Evolutionary conservation across 2,113 vertebrate genomes (phyloP).

Genomic region (Anser brachyrhynchus): DNA sequence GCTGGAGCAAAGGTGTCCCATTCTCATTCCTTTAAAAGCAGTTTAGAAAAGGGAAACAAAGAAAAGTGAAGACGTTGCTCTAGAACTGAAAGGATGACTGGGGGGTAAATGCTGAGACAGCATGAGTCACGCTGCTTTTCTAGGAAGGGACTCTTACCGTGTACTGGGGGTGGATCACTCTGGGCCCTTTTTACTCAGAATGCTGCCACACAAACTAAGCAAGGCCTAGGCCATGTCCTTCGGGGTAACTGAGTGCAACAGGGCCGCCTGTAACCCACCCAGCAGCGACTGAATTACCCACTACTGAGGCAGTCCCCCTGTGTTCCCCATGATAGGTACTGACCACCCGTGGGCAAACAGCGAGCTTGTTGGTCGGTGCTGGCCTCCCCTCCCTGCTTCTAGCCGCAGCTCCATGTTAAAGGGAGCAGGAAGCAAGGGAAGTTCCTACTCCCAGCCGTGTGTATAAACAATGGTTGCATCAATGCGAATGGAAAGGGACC

Average conservation of each 20-base stretch:
- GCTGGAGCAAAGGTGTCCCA: background rate
- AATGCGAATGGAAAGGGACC: conserved; percentile 27
- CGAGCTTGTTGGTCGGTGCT: conserved; percentile 54
- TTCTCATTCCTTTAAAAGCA: background rate
- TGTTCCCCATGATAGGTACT: conserved; percentile 34
- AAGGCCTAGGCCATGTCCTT: background rate
- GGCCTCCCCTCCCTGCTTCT: conserved; percentile 14
- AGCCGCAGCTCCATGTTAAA: conserved; percentile 27
- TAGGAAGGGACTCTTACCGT: background rate
- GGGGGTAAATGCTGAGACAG: background rate
- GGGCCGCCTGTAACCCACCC: background rate
- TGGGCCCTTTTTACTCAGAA: background rate
- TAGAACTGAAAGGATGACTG: background rate
- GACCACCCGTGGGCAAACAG: conserved; percentile 53
- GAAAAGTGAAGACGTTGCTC: background rate
- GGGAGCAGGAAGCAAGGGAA: conserved; percentile 20
- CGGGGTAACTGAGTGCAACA: background rate
- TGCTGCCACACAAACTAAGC: background rate
- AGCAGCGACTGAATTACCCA: background rate
- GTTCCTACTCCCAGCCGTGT: background rate
- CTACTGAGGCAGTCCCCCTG: conserved; percentile 27
- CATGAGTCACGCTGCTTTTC: background rate
- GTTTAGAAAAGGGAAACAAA: background rate
- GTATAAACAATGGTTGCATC: conserved; percentile 34
- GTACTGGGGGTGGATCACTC: background rate